These are phyloP conservation scores for Netelia fuscicornis DNA, from an alignment of 2,888 invertebrate species.

Conservation along the genomic window DNA sequence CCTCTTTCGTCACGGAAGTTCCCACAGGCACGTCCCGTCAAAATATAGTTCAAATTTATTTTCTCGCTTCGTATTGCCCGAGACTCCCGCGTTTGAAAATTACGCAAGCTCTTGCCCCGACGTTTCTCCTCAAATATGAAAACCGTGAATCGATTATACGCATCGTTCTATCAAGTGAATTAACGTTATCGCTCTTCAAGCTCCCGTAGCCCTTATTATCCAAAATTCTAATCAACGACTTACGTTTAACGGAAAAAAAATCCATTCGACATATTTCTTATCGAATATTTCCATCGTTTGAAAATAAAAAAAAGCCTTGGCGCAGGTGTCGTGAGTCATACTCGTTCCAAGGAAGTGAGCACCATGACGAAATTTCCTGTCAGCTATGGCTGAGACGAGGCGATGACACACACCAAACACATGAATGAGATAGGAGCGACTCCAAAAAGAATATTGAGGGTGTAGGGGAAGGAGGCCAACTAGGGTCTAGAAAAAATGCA, in stretches of 20 bases:
- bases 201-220: neutral
- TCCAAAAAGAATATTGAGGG: neutral
- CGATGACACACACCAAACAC: constrained; percentile 55
- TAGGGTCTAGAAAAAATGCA: constrained; percentile 1
- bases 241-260: neutral
- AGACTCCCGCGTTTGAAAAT: no score
- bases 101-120: neutral
- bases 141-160: no score
- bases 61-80: neutral
- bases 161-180: neutral
- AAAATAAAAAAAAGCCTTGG: neutral
- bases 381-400: constrained; percentile 36
- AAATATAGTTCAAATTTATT: neutral
- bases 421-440: constrained; percentile 38
- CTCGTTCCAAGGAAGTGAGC: constrained; percentile 5
- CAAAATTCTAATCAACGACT: no score
- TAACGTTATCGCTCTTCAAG: neutral
- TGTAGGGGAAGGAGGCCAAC: neutral
- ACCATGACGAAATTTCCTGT: constrained; percentile 48
- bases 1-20: neutral
- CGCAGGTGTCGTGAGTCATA: constrained; percentile 38
- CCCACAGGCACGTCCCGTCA: neutral
- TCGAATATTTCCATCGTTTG: neutral
- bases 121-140: neutral
- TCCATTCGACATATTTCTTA: neutral